Evolutionary conservation across 23 tunicate genomes (phyloP).

Genomic region (Corella eumyota): DNA sequence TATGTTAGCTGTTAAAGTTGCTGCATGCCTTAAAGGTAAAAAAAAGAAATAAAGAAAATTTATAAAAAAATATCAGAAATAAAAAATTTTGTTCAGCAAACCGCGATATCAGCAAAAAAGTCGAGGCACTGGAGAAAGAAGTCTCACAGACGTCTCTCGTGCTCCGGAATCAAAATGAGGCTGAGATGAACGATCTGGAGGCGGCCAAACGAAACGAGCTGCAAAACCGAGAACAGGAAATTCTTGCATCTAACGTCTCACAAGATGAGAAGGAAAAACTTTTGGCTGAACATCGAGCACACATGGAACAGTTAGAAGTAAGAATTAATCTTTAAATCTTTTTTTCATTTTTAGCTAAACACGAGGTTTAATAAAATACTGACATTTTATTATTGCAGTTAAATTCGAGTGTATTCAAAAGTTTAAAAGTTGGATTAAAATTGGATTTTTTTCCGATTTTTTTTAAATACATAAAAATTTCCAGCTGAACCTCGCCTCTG

Average conservation of each 20-base stretch:
- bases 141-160: conserved; percentile 32
- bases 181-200: conserved; percentile 17
- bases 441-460: too few species aligned
- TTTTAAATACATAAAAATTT: too few species aligned
- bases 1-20: too few species aligned
- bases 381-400: not conserved
- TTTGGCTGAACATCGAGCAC: conserved; percentile 48
- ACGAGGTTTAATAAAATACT: not conserved
- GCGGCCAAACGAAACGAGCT: conserved; percentile 18
- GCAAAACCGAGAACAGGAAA: conserved; percentile 29
- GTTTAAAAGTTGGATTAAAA: too few species aligned
- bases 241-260: conserved; percentile 30
- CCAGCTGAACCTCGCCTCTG: conserved; percentile 33
- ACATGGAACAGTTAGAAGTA: conserved; percentile 50
- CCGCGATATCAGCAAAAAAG: conserved; percentile 31
- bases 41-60: too few species aligned
- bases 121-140: conserved; percentile 49
- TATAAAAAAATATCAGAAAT: too few species aligned
- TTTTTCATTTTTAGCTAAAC: not conserved
- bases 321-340: not conserved
- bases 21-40: too few species aligned
- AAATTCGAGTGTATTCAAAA: too few species aligned
- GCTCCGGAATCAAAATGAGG: conserved; percentile 20
- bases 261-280: conserved; percentile 66
- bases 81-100: conserved; percentile 53